These are phyloP conservation scores for Paramacrobiotus metropolitanus DNA, from an alignment of 1,140 invertebrate genomes.

Conservation along the genomic window DNA sequence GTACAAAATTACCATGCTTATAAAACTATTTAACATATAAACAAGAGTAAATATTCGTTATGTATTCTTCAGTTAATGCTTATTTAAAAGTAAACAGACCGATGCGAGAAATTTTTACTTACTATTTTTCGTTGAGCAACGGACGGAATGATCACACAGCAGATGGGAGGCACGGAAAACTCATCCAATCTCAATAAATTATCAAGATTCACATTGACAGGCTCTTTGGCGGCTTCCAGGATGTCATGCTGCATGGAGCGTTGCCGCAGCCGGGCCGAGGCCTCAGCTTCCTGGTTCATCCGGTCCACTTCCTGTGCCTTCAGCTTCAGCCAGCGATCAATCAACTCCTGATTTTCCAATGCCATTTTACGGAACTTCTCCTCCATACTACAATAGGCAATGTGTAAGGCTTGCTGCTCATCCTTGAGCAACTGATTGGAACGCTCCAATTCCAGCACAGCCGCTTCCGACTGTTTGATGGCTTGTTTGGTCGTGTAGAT, in stretches of 20 bases:
- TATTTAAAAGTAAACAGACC: too few relatives aligned
- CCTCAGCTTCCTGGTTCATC: slow-evolving; percentile 80
- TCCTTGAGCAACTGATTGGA: slow-evolving; percentile 68
- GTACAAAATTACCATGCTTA: too few relatives aligned
- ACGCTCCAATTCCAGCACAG: slow-evolving; percentile 40
- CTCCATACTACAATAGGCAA: slow-evolving; percentile 64
- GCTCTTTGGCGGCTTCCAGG: slow-evolving; percentile 61
- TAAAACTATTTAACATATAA: too few relatives aligned
- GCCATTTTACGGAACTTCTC: slow-evolving; percentile 60
- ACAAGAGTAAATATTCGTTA: too few relatives aligned
- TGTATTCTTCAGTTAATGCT: too few relatives aligned
- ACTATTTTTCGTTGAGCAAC: slow-evolving; percentile 15
- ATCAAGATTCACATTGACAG: slow-evolving; percentile 24
- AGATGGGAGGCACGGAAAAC: not conserved
- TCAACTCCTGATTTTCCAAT: slow-evolving; percentile 65
- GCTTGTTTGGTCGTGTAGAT: slow-evolving; percentile 66
- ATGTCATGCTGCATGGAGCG: slow-evolving; percentile 65
- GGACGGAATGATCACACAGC: not conserved
- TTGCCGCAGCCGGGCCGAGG: slow-evolving; percentile 52
- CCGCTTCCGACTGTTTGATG: slow-evolving; percentile 59
- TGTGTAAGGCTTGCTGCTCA: slow-evolving; percentile 75
- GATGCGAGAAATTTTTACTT: slow-evolving; percentile 13
- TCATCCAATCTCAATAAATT: not conserved
- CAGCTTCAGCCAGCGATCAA: slow-evolving; percentile 62
- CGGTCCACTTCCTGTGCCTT: slow-evolving; percentile 80